Evolutionary conservation across 2,113 vertebrate species (phyloP), one percentile per base, ranked within the genome.

Genomic region (Trematocara stigmaticum): DNA sequence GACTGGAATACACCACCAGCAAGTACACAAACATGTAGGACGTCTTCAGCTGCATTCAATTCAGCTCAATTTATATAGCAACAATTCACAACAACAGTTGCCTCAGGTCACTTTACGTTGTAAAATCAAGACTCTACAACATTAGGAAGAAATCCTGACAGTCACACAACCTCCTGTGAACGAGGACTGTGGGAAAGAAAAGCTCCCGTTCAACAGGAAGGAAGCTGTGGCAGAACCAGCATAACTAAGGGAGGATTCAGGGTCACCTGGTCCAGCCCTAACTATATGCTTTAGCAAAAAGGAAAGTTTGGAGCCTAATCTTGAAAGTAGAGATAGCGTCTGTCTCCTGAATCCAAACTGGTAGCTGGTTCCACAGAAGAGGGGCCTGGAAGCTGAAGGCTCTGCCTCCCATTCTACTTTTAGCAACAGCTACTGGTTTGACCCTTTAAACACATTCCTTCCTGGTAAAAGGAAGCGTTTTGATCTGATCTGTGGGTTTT

Each of bases 201-300:
- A 64, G 16, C 16, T 64, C n/a, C 31, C 31, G 11, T 64, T 64
- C 10, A 64, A 64, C 31, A 64, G 31, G 59, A 64, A 64, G 31
- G 16, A 64, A n/a, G 10, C 31, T 38, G 31, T 38, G 31, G 0
- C 16, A 64, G 59, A 64, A 38, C 31, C 59, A 64, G 6, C 10
- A 5, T 11, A 0, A n/a, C 31, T 18, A n/a, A 64, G 1, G 59
- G 59, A 11, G 16, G 59, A 10, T 3, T 0, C 16, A 64, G 31
- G 31, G 31, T 64, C 31, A 11, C 16, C 59, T 64, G 31, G 10
- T 64, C 31, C 59, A 64, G 59, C 59, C 10, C 59, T 38, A 38
- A 64, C 59, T 35, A 35, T 64, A n/a, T 64, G 16, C 59, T 64
- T 64, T 64, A 38, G 5, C 59, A 64, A 38, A 38, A 7, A 38